Evolutionary conservation across 2,888 invertebrate species (phyloP).

Genomic region (Xanthorhoe spadicearia): DNA sequence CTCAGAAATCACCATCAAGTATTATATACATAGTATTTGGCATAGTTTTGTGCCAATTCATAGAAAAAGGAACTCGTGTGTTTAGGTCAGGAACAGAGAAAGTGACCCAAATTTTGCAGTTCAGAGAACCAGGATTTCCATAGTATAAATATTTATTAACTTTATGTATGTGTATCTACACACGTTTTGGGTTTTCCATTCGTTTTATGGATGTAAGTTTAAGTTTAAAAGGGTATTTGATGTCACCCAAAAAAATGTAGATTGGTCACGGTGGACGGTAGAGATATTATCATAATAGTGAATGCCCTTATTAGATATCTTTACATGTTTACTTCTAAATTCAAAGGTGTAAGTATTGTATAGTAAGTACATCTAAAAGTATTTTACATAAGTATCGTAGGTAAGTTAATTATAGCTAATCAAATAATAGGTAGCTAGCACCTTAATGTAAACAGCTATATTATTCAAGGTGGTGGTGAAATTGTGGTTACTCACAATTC

Average conservation of each 20-base stretch:
- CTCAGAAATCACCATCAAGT: neutral
- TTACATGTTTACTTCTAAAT: neutral
- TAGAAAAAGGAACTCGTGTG: slow-evolving; percentile 17
- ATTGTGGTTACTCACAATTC: neutral
- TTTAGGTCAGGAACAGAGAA: slow-evolving; percentile 40
- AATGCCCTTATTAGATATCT: neutral
- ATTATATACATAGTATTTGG: too few species aligned
- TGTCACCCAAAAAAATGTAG: slow-evolving; percentile 1
- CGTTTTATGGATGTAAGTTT: slow-evolving; percentile 21
- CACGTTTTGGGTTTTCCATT: slow-evolving; percentile 13
- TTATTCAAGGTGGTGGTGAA: neutral
- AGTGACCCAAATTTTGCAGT: slow-evolving; percentile 35
- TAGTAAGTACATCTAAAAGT: too few species aligned
- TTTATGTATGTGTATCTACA: slow-evolving; percentile 3
- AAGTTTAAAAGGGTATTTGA: slow-evolving; percentile 4
- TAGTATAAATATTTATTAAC: slow-evolving; percentile 6
- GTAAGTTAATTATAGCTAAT: too few species aligned
- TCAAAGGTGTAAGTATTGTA: too few species aligned
- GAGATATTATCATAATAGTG: neutral
- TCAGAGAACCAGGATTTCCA: slow-evolving; percentile 33
- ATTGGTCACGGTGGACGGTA: neutral
- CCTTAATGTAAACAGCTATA: neutral
- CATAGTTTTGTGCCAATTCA: slow-evolving; percentile 37
- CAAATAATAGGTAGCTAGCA: neutral
- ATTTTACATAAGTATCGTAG: neutral